Conservation (phyloP, 2,888 invertebrate species). For the Proisotoma minuta region DNA sequence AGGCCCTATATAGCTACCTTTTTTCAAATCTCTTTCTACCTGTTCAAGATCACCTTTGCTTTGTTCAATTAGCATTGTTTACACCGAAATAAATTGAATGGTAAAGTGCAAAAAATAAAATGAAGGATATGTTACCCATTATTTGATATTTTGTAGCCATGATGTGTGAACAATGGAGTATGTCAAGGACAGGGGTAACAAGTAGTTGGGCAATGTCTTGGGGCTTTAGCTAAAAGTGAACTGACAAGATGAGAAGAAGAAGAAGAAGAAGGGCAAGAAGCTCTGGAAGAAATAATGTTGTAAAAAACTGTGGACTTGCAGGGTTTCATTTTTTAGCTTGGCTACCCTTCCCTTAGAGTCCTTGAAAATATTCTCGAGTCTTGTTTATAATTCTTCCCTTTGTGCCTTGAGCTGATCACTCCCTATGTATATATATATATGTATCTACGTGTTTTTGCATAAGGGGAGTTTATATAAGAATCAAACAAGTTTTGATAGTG, state of each 20-base stretch:
- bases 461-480: slow-evolving; percentile 10
- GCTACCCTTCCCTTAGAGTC: slow-evolving; percentile 1
- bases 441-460: slow-evolving; percentile 27
- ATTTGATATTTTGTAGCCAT: slow-evolving; percentile 1
- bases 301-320: slow-evolving; percentile 29
- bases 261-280: slow-evolving; percentile 7
- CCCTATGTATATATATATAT: too few relatives aligned
- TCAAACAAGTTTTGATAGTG: slow-evolving; percentile 14
- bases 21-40: too few relatives aligned
- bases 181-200: slow-evolving; percentile 12
- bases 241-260: slow-evolving; percentile 12
- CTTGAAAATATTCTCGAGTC: slow-evolving; percentile 13
- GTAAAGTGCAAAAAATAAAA: too few relatives aligned
- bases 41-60: too few relatives aligned
- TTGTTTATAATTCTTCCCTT: slow-evolving; percentile 14
- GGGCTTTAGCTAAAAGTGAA: slow-evolving; percentile 13
- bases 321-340: slow-evolving; percentile 40
- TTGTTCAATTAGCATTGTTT: too few relatives aligned
- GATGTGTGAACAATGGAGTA: neutral
- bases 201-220: slow-evolving; percentile 11
- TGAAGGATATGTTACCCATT: neutral
- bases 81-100: too few relatives aligned
- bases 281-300: slow-evolving; percentile 1
- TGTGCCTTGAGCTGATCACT: neutral
- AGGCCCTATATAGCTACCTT: too few relatives aligned